Evolutionary conservation across 2,888 invertebrate species (phyloP).

Genomic region (Cheilosia vulpina): DNA sequence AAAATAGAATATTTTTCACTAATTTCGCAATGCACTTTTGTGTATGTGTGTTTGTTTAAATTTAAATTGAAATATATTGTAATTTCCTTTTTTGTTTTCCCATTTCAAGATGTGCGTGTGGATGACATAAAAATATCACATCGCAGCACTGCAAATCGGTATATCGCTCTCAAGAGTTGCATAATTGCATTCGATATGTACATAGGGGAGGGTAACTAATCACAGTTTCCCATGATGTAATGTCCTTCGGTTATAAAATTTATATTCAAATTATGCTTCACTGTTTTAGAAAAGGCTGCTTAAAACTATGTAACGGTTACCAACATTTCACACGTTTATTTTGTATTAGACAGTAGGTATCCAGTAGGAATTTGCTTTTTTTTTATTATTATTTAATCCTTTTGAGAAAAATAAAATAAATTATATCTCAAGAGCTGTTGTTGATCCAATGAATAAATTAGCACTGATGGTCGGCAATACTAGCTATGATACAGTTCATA

Average conservation of each 20-base stretch:
- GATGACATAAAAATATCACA: constrained; percentile 67
- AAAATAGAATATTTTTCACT: constrained; percentile 66
- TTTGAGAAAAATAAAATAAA: not conserved
- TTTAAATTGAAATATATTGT: constrained; percentile 32
- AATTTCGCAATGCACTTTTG: constrained; percentile 65
- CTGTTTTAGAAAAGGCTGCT: constrained; percentile 30
- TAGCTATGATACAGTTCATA: constrained; percentile 58
- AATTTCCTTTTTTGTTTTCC: constrained; percentile 28
- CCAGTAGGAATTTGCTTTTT: not conserved
- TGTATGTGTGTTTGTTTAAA: constrained; percentile 34
- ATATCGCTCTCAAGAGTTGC: constrained; percentile 66
- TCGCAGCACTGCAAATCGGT: constrained; percentile 31
- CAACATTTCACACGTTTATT: not conserved
- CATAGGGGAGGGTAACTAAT: constrained; percentile 17
- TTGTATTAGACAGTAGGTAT: not conserved
- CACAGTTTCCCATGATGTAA: constrained; percentile 65
- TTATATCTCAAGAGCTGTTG: constrained; percentile 78
- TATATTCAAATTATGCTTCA: constrained; percentile 45
- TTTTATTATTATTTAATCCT: constrained; percentile 14
- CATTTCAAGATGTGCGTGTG: constrained; percentile 49
- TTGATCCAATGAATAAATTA: constrained; percentile 84
- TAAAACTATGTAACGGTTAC: constrained; percentile 40
- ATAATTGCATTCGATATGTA: constrained; percentile 64
- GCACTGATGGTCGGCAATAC: constrained; percentile 81
- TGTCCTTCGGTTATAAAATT: constrained; percentile 36